Percentiles rank a stretch among this genome's conserved stretches.
Conservation (phyloP, 2,888 invertebrate species). For the Hypomecis punctinalis region DNA sequence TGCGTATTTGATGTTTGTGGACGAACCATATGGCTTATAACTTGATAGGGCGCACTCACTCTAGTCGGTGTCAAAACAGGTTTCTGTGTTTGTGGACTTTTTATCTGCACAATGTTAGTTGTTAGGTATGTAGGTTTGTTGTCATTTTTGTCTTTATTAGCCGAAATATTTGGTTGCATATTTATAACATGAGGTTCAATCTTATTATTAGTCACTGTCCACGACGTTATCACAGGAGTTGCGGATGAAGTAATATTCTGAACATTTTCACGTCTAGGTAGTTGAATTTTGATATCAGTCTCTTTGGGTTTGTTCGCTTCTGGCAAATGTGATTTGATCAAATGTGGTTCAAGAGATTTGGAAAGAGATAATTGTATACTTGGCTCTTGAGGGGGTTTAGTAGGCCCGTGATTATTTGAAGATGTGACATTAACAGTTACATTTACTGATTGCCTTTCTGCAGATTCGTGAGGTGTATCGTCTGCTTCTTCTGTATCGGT, state of each 20-base stretch:
- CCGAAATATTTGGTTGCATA: conserved; percentile 57
- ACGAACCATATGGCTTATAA: conserved; percentile 74
- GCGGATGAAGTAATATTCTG: conserved; percentile 73
- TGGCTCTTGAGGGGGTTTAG: conserved; percentile 69
- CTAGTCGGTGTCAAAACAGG: conserved; percentile 69
- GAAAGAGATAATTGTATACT: conserved; percentile 21
- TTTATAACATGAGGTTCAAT: conserved; percentile 72
- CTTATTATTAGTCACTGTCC: conserved; percentile 82
- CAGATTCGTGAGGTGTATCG: conserved; percentile 80
- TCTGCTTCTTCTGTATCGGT: conserved; percentile 93
- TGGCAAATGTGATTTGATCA: conserved; percentile 29
- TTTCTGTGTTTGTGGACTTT: conserved; percentile 64
- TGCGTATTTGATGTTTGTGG: conserved; percentile 70
- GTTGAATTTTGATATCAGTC: conserved; percentile 65
- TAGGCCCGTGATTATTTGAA: conserved; percentile 55
- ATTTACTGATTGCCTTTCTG: conserved; percentile 70
- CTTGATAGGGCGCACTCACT: conserved; percentile 74
- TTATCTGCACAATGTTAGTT: conserved; percentile 78
- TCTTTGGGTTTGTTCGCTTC: conserved; percentile 65
- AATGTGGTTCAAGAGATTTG: conserved; percentile 29
- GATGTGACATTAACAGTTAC: conserved; percentile 67
- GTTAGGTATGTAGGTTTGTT: conserved; percentile 70
- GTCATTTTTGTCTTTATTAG: conserved; percentile 64
- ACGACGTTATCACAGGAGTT: conserved; percentile 85
- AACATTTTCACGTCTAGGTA: conserved; percentile 65